Evolutionary conservation across 2,888 invertebrate genomes (phyloP).

Genomic region (Platycnemis pennipes): DNA sequence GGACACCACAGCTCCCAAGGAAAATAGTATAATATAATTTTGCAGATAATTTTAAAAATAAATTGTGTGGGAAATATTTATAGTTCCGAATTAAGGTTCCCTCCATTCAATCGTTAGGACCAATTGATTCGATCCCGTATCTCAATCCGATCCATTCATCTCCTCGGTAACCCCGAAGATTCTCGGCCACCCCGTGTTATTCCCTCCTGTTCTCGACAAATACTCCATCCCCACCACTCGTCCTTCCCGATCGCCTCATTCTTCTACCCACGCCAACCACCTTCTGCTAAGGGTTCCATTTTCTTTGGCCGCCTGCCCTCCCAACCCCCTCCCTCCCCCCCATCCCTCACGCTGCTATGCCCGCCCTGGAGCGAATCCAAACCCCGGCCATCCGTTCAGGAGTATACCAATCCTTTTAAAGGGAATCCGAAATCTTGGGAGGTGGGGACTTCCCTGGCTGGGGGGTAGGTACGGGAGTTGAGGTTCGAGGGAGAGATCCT

Average conservation of each 20-base stretch:
- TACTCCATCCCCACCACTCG: neutral
- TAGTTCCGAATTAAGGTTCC: neutral
- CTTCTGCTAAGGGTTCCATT: neutral
- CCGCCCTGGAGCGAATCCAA: neutral
- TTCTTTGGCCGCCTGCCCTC: neutral
- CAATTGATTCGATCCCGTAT: neutral
- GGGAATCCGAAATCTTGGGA: slow-evolving; percentile 39
- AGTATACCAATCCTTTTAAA: slow-evolving; percentile 27
- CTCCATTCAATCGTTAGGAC: neutral
- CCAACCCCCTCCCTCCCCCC: neutral
- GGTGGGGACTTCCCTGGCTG: neutral
- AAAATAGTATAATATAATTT: too few species aligned
- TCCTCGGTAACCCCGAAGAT: neutral
- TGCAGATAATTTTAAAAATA: too few species aligned
- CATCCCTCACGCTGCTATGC: neutral
- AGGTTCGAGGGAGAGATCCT: neutral
- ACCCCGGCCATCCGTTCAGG: slow-evolving; percentile 32
- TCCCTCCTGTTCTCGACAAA: slow-evolving; percentile 9
- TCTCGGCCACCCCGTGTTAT: neutral
- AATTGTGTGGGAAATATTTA: neutral
- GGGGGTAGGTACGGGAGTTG: neutral
- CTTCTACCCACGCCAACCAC: neutral
- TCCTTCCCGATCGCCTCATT: neutral
- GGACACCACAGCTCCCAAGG: too few species aligned
- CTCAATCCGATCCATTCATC: neutral